phyloP scores from a whole-genome alignment of 2,113 vertebrate genomes.

The Psammodynastes pulverulentus region DNA sequence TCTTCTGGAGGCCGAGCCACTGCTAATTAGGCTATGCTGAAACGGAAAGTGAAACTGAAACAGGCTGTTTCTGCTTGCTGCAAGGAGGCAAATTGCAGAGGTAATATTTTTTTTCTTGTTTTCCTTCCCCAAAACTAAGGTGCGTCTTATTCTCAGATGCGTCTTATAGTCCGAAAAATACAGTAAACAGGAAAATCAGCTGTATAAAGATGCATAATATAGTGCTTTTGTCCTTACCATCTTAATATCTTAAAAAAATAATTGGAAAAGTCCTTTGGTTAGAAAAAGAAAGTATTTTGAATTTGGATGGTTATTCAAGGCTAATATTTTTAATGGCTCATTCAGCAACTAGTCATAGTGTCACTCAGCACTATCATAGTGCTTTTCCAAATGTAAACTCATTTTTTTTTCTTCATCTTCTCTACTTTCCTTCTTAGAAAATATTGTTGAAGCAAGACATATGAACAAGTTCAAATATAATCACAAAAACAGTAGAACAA shows the following conservation, averaged over 20 bases:
- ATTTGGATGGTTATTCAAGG: conserved; percentile 45
- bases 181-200: conserved; percentile 38
- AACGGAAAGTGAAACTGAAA: too few relatives aligned
- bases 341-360: conserved; percentile 22
- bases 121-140: too few relatives aligned
- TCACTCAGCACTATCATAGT: conserved; percentile 43
- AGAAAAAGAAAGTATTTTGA: conserved; percentile 52
- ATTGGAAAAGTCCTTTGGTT: conserved; percentile 60
- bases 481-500: conserved; percentile 44
- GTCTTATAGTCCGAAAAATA: too few relatives aligned
- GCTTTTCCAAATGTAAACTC: conserved; percentile 57
- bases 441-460: conserved; percentile 46
- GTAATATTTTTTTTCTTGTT: too few relatives aligned
- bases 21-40: too few relatives aligned
- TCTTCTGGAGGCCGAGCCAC: too few relatives aligned
- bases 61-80: too few relatives aligned
- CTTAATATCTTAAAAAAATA: conserved; percentile 52
- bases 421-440: conserved; percentile 55
- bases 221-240: conserved; percentile 34
- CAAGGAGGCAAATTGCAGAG: too few relatives aligned
- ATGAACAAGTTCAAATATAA: conserved; percentile 50
- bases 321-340: conserved; percentile 31
- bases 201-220: conserved; percentile 40
- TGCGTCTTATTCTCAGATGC: too few relatives aligned
- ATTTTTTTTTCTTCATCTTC: conserved; percentile 24